Percentiles rank a stretch among this genome's conserved stretches.
Conservation (phyloP, 2,113 vertebrate species). For the Rissa tridactyla region DNA sequence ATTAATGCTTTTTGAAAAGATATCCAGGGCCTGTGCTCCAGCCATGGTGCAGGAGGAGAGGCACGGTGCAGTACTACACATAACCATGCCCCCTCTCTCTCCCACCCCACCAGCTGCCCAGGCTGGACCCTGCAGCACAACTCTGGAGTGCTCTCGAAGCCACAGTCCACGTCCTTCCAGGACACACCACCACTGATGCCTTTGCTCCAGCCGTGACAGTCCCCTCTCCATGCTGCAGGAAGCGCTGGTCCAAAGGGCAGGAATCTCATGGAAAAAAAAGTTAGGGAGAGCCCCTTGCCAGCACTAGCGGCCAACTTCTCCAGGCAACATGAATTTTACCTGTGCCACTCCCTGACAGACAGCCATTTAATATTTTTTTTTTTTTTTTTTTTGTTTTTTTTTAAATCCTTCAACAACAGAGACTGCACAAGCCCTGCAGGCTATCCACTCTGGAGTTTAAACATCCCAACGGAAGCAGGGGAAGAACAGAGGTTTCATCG, state of each 20-base stretch:
- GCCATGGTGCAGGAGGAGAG: background rate
- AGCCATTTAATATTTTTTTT: background rate
- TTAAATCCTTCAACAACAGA: background rate
- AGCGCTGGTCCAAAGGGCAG: background rate
- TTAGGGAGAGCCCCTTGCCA: background rate
- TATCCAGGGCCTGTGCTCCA: background rate
- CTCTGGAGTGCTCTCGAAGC: background rate
- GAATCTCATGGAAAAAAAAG: background rate
- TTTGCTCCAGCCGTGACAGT: background rate
- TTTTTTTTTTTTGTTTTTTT: background rate
- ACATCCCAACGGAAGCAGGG: background rate
- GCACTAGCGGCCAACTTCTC: background rate
- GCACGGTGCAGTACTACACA: fast-evolving
- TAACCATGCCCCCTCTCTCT: background rate
- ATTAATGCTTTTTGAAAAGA: background rate
- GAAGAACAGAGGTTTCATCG: background rate
- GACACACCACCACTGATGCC: background rate
- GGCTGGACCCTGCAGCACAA: background rate
- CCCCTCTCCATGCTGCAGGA: background rate
- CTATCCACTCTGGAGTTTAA: background rate
- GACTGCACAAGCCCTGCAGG: background rate
- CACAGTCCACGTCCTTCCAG: background rate
- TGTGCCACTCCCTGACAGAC: background rate
- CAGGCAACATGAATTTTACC: background rate
- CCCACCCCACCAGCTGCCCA: background rate